Evolutionary conservation across 2,113 vertebrate genomes (phyloP).

Genomic region (Dromas ardeola): DNA sequence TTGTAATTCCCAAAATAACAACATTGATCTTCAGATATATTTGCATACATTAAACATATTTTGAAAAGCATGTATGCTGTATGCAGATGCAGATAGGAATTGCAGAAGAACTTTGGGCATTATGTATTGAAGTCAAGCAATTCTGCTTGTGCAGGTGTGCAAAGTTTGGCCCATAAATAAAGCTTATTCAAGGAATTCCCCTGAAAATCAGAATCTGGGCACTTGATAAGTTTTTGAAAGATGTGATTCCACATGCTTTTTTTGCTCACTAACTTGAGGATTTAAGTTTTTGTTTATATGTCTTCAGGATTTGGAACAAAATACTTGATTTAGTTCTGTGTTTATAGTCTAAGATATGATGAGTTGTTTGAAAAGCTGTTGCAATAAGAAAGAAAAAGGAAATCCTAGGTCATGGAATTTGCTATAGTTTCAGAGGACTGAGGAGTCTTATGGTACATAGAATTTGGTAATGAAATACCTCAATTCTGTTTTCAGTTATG

Average conservation of each 20-base stretch:
- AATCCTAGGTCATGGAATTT: neutral
- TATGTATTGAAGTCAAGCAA: neutral
- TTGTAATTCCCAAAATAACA: neutral
- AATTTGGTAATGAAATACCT: neutral
- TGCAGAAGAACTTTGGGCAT: neutral
- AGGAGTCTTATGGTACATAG: neutral
- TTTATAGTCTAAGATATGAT: neutral
- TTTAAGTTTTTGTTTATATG: neutral
- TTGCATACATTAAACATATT: neutral
- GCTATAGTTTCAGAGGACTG: neutral
- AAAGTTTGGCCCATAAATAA: neutral
- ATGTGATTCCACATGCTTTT: neutral
- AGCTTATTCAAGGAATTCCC: neutral
- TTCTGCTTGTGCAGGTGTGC: neutral
- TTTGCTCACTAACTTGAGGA: neutral
- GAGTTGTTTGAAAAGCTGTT: neutral
- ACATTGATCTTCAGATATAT: neutral
- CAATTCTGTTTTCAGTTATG: neutral
- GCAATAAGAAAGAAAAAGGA: neutral
- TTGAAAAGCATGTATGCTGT: neutral
- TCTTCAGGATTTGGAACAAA: neutral
- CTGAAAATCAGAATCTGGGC: neutral
- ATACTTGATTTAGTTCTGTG: neutral
- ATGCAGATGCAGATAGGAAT: neutral
- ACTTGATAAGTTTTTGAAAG: neutral